Conservation (phyloP, 2,113 vertebrate species). For the Crotalus viridis region DNA sequence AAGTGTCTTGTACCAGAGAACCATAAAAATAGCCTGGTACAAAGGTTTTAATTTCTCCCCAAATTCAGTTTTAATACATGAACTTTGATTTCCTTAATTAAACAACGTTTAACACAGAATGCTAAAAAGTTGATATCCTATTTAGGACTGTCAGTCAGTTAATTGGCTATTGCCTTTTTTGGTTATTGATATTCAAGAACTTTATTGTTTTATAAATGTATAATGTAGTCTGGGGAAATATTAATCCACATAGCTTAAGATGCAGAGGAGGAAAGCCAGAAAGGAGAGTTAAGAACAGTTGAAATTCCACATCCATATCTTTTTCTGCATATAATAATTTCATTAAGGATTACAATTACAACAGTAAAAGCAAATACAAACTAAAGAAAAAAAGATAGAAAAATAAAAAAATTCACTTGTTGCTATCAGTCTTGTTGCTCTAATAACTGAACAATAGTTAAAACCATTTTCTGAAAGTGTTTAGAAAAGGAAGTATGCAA, state of each 20-base stretch:
- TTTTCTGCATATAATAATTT: not conserved
- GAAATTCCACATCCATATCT: not conserved
- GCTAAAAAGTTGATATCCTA: not conserved
- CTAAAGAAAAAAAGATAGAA: no score
- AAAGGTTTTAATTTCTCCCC: not conserved
- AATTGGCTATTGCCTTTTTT: not conserved
- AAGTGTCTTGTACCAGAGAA: not conserved
- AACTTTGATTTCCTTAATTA: conserved; percentile 8
- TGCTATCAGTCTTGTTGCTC: no score
- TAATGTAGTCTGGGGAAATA: not conserved
- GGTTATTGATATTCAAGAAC: not conserved
- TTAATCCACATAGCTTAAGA: not conserved
- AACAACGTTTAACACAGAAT: not conserved
- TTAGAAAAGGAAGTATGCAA: no score
- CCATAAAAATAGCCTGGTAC: not conserved
- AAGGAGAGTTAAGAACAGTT: not conserved
- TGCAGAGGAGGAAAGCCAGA: not conserved
- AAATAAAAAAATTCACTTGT: no score
- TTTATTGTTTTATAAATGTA: not conserved
- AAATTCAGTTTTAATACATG: not conserved
- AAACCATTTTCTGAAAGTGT: no score
- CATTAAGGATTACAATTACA: no score
- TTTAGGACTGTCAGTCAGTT: not conserved
- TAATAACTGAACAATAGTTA: no score
- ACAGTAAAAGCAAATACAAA: no score